These are phyloP conservation scores for Chamaetylas fuelleborni DNA, from an alignment of 2,113 vertebrate species.

Conservation along the genomic window DNA sequence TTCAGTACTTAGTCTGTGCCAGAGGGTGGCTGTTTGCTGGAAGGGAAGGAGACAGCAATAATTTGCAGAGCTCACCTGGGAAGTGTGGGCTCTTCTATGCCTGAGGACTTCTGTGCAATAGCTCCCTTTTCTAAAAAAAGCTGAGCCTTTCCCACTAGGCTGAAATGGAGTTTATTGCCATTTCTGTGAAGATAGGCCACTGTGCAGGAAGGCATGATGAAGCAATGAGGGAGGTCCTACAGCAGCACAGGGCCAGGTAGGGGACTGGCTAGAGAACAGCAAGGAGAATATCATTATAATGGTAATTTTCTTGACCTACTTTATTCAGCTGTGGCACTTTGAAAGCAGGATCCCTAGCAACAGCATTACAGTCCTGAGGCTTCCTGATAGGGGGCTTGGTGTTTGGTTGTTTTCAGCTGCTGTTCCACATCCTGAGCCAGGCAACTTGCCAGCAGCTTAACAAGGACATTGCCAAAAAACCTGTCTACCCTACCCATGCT, in stretches of 20 bases:
- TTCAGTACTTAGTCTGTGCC: background rate
- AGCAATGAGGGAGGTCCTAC: background rate
- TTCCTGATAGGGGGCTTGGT: background rate
- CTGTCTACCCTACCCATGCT: background rate
- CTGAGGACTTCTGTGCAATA: background rate
- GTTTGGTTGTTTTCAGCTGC: background rate
- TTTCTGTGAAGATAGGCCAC: background rate
- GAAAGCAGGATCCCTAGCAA: background rate
- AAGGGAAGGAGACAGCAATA: background rate
- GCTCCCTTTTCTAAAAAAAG: background rate
- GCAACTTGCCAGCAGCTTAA: background rate
- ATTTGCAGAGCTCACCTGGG: background rate
- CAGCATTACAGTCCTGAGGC: background rate
- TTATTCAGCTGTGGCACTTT: background rate
- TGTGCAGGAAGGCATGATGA: background rate
- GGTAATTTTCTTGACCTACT: conserved; percentile 30
- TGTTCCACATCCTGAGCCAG: background rate
- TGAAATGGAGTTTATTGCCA: background rate
- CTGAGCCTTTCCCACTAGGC: background rate
- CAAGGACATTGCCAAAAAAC: background rate
- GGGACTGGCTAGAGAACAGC: background rate
- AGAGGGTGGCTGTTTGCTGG: background rate
- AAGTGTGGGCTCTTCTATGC: background rate
- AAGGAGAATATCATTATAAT: background rate
- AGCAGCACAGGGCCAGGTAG: rapidly evolving